Percentiles rank a stretch among this genome's conserved stretches.
phyloP scores from a whole-genome alignment of 2,113 vertebrate genomes.

The Pygoscelis adeliae region DNA sequence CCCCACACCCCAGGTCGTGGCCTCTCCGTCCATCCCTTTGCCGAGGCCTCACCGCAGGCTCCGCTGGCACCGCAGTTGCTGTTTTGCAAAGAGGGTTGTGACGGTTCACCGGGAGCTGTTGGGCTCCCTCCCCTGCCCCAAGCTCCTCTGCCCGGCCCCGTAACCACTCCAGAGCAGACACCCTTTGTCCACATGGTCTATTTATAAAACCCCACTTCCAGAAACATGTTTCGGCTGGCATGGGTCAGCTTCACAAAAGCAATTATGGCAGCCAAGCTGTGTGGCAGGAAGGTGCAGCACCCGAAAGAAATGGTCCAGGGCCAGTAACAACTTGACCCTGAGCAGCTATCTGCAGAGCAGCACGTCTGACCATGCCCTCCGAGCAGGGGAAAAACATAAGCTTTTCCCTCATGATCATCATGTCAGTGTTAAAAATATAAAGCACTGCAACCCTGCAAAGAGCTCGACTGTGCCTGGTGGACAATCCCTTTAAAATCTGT shows the following conservation, averaged over 20 bases:
- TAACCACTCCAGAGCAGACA: not conserved
- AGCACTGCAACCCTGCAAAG: not conserved
- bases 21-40: not conserved
- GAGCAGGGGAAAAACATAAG: not conserved
- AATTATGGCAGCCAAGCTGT: not conserved
- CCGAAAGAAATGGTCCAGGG: not conserved
- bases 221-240: not conserved
- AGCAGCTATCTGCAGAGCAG: not conserved
- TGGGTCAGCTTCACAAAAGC: not conserved
- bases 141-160: not conserved
- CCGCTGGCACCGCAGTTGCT: accelerated
- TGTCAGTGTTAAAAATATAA: constrained; percentile 18
- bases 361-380: not conserved
- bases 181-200: not conserved
- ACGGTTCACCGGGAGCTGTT: not conserved
- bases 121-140: not conserved
- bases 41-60: not conserved
- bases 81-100: not conserved
- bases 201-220: constrained; percentile 52
- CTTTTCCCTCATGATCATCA: not conserved
- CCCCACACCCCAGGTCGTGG: not conserved
- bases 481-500: not conserved
- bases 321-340: constrained; percentile 29
- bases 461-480: not conserved
- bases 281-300: not conserved